Conservation (phyloP, 1,140 invertebrate genomes). For the Triops longicaudatus region DNA sequence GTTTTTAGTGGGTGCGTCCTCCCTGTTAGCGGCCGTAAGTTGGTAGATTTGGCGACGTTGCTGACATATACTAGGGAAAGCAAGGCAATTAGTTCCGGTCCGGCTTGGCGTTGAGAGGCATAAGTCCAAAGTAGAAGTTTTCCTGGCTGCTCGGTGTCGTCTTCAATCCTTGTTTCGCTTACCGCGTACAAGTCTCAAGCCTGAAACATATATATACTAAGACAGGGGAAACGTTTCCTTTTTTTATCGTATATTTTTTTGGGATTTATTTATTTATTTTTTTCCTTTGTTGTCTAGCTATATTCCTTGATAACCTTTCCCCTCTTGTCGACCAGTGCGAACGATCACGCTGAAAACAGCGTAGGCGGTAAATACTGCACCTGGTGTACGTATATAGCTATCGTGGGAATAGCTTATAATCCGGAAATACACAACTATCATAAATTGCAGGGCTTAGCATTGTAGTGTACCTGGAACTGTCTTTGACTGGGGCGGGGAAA, state of each 20-base stretch:
- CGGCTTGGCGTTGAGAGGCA: neutral
- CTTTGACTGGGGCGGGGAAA: no score
- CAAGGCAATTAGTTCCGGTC: constrained; percentile 14
- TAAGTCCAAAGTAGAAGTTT: neutral
- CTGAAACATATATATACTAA: neutral
- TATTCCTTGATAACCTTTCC: neutral
- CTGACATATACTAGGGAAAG: constrained; percentile 12
- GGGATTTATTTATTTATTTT: no score
- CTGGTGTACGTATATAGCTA: neutral
- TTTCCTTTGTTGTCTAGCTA: neutral
- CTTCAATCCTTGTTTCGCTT: neutral
- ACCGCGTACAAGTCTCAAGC: neutral
- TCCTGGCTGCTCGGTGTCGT: neutral
- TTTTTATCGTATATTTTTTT: neutral
- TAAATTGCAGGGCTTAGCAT: no score
- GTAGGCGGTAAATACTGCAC: neutral
- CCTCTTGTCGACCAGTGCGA: neutral
- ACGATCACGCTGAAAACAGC: neutral
- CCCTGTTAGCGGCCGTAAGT: constrained; percentile 9
- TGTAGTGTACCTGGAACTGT: no score
- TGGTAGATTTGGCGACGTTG: neutral
- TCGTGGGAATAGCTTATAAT: neutral
- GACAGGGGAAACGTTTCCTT: neutral
- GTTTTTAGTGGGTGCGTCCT: neutral
- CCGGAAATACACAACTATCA: neutral